A percentile compares a stretch with the other conserved stretches of the same genome.
These are phyloP conservation scores for Aporophyla nigra DNA, from an alignment of 2,888 invertebrate genomes.

Conservation along the genomic window DNA sequence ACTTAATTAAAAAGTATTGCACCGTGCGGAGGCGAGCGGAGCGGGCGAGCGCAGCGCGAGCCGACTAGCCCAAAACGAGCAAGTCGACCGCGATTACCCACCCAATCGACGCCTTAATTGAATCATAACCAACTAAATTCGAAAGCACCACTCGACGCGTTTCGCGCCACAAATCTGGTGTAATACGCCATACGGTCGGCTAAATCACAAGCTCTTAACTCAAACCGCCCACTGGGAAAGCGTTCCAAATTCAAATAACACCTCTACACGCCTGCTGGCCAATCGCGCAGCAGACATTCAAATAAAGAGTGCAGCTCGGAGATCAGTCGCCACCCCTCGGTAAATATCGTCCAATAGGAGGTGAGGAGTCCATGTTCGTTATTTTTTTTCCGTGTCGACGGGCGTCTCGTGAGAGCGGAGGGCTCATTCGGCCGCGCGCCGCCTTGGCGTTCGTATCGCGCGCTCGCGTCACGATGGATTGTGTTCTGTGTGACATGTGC, in stretches of 20 bases:
- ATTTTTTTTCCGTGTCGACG: slow-evolving; percentile 81
- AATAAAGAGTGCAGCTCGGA: slow-evolving; percentile 81
- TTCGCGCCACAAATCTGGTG: slow-evolving; percentile 76
- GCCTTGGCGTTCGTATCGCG: slow-evolving; percentile 89
- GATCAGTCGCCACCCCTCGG: slow-evolving; percentile 79
- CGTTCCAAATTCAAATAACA: slow-evolving; percentile 86
- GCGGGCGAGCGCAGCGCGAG: slow-evolving; percentile 73
- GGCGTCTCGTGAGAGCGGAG: slow-evolving; percentile 75
- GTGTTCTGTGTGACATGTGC: slow-evolving; percentile 89
- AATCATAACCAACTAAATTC: slow-evolving; percentile 85
- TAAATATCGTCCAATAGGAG: slow-evolving; percentile 78
- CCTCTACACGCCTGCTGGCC: slow-evolving; percentile 78
- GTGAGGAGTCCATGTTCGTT: slow-evolving; percentile 84
- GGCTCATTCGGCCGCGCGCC: slow-evolving; percentile 90
- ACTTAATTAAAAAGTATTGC: slow-evolving; percentile 89
- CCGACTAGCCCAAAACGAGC: slow-evolving; percentile 80
- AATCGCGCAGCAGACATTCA: slow-evolving; percentile 77
- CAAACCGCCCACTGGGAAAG: slow-evolving; percentile 87
- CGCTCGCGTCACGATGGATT: slow-evolving; percentile 88
- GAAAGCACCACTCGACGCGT: slow-evolving; percentile 77
- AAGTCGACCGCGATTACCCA: slow-evolving; percentile 76
- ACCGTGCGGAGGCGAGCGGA: slow-evolving; percentile 70
- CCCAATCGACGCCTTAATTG: slow-evolving; percentile 87
- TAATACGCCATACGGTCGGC: slow-evolving; percentile 84
- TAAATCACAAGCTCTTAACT: slow-evolving; percentile 83